These are phyloP conservation scores for Tachina lurida DNA, from an alignment of 2,888 invertebrate species.

Conservation along the genomic window DNA sequence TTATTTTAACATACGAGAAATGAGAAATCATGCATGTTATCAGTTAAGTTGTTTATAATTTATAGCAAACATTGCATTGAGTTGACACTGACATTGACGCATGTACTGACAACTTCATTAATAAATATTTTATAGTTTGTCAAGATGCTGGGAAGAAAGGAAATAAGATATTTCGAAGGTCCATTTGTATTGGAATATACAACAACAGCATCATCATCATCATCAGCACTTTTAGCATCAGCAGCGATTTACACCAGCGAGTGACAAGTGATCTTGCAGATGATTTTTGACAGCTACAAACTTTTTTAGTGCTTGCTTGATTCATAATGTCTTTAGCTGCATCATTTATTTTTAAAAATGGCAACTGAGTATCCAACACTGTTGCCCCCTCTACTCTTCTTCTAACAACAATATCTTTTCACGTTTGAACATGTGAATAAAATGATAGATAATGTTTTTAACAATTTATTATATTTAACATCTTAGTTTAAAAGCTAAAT, in stretches of 20 bases:
- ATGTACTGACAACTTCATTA: slow-evolving; percentile 80
- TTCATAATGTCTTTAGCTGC: slow-evolving; percentile 39
- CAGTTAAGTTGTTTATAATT: slow-evolving; percentile 56
- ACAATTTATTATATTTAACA: slow-evolving; percentile 2
- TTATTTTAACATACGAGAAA: slow-evolving; percentile 24
- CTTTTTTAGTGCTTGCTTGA: slow-evolving; percentile 59
- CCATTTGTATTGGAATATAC: slow-evolving; percentile 14
- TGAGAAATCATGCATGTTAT: slow-evolving; percentile 20
- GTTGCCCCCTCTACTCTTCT: slow-evolving; percentile 46
- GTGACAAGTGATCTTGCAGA: slow-evolving; percentile 80
- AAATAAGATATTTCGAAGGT: slow-evolving; percentile 27
- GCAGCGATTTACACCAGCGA: slow-evolving; percentile 46
- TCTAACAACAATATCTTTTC: slow-evolving; percentile 28
- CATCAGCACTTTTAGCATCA: slow-evolving; percentile 11
- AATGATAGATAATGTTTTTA: slow-evolving; percentile 25
- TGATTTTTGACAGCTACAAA: slow-evolving; percentile 79
- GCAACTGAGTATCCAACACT: slow-evolving; percentile 19
- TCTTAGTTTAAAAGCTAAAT: slow-evolving; percentile 24
- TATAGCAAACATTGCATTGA: slow-evolving; percentile 60
- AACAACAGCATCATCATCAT: slow-evolving; percentile 16
- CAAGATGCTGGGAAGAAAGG: slow-evolving; percentile 45
- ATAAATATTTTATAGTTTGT: slow-evolving; percentile 75
- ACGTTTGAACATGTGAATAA: background rate
- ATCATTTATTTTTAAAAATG: slow-evolving; percentile 50
- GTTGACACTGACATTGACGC: slow-evolving; percentile 76